A percentile compares a stretch with the other conserved stretches of the same genome.
phyloP scores from a whole-genome alignment of 2,797 vertebrate species.

The Coccyzus lansbergi region DNA sequence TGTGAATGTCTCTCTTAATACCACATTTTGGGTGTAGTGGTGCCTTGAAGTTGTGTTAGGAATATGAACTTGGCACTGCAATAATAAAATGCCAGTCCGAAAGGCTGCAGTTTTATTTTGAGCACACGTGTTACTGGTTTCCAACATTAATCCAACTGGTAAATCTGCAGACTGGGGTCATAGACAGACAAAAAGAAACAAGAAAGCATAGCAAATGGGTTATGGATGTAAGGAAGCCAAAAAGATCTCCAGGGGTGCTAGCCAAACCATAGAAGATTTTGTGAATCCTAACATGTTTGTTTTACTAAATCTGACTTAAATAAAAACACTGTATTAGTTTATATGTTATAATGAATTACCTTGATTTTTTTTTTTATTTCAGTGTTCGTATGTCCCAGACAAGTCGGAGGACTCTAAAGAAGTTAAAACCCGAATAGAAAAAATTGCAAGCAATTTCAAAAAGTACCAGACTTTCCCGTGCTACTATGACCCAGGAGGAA shows the following conservation, averaged over 20 bases:
- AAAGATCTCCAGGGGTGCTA: too few relatives aligned
- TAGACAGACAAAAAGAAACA: neutral
- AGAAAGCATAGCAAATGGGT: neutral
- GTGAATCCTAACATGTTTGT: neutral
- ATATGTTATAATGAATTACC: neutral
- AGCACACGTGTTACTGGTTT: neutral
- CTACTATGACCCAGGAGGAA: conserved; percentile 66
- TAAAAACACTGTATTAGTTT: neutral
- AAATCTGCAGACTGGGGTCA: neutral
- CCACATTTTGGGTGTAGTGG: neutral
- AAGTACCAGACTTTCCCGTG: conserved; percentile 64
- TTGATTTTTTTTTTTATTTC: conserved; percentile 51
- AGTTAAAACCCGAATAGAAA: conserved; percentile 65
- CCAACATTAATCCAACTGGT: neutral
- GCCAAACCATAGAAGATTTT: neutral
- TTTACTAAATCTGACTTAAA: neutral
- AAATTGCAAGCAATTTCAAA: conserved; percentile 67
- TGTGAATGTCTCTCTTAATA: neutral
- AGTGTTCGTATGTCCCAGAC: conserved; percentile 78
- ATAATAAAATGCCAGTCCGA: neutral
- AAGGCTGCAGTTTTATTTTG: neutral
- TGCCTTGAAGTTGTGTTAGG: neutral
- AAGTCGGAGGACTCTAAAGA: conserved; percentile 61
- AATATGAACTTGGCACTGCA: neutral
- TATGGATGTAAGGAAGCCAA: neutral